Evolutionary conservation across 2,113 vertebrate genomes (phyloP), one percentile per base, ranked within the genome.

Genomic region (Empidonax alnorum): DNA sequence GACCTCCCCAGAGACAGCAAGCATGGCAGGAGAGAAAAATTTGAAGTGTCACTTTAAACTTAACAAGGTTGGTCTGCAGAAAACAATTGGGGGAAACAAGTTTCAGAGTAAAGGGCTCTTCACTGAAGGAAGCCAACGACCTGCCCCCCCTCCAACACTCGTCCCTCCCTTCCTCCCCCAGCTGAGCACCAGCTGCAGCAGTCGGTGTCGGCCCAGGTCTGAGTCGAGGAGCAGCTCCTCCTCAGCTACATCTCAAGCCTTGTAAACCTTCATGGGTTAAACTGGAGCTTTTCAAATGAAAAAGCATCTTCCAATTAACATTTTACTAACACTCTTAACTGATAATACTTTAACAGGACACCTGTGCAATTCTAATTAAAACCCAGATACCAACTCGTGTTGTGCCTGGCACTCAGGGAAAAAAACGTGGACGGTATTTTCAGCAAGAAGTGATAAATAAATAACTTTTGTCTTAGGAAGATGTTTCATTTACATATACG

Each of bases 61-160:
- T 89, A 81, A 71, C 86, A 85, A 94, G 63, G 83, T 74, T 89
- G 76, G 62, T 82, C 73, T 87, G 39, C 3, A 73, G 80, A 90
- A 96, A 96, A 95, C 94, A 97, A 96, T 82, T 50, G 92, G 66
- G 93, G 90, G 91, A 96, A 96, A 91, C 94, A 94, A 68, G 77
- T 80, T 94, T 42, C 90, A 93, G 93, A 94, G 86, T 69, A 79
- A 85, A 95, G 92, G 89, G 67, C 72, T 93, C 93, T 97, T 97
- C 91, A 89, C 89, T 25, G 75, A 90, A 94, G 72, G 88, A 93
- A 96, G 76, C 90, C 88, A 95, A 86, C 22, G 76, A 63, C 76
- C 76, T 95, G 56, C 84, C 62, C 87, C 86, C 59, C 33, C 53
- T 53, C 37, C 39, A 81, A 41, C 42, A 78, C 28, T 0, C 16